Percentiles rank a stretch among this genome's conserved stretches.
Conservation (phyloP, 2,113 vertebrate species). For the Brachyistius frenatus region DNA sequence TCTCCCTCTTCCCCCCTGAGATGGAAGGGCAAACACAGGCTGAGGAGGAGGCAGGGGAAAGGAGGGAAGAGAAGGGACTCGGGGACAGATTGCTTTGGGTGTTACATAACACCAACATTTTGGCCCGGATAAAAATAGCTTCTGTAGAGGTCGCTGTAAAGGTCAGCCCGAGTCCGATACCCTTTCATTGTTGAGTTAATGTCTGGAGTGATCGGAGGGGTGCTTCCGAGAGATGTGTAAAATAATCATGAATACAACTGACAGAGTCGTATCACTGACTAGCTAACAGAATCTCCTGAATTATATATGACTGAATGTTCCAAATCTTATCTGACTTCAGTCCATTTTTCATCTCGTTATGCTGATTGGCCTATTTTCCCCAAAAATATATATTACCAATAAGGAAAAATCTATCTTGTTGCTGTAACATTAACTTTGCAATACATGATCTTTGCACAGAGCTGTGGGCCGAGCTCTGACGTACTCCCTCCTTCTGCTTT, state of each 20-base stretch:
- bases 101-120: conserved; percentile 81
- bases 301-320: conserved; percentile 43
- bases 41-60: conserved; percentile 25
- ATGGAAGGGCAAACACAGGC: conserved; percentile 33
- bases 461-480: neutral
- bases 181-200: conserved; percentile 65
- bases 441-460: neutral
- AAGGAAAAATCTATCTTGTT: neutral
- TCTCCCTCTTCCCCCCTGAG: conserved; percentile 20
- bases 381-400: conserved; percentile 7
- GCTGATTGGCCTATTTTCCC: conserved; percentile 11
- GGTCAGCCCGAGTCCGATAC: conserved; percentile 74
- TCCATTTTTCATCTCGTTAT: conserved; percentile 13
- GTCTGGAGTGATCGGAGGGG: conserved; percentile 18
- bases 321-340: conserved; percentile 27
- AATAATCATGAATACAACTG: conserved; percentile 34
- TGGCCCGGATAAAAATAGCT: conserved; percentile 79
- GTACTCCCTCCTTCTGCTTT: conserved; percentile 13
- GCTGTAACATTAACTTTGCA: conserved; percentile 1
- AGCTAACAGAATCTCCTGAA: conserved; percentile 33
- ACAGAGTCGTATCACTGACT: conserved; percentile 16
- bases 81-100: conserved; percentile 66
- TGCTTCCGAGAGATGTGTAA: conserved; percentile 21
- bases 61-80: conserved; percentile 11
- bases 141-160: conserved; percentile 80